Evolutionary conservation across 2,113 vertebrate species (phyloP).

Genomic region (Zosterops pallidus): DNA sequence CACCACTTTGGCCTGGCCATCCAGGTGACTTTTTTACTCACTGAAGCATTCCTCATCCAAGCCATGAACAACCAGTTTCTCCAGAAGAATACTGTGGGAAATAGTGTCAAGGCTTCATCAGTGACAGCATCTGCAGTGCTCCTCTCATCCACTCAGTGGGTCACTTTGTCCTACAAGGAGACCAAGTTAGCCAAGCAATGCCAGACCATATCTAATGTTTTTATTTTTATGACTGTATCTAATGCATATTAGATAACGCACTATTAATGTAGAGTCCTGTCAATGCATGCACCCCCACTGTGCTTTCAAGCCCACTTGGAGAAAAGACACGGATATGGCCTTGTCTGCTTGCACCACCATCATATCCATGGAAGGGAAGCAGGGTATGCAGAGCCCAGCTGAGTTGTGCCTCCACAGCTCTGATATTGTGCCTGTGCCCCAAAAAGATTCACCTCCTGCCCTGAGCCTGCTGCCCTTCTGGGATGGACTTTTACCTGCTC

Average conservation of each 20-base stretch:
- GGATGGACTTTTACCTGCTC: not conserved
- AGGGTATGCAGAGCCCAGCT: not conserved
- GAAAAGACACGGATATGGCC: not conserved
- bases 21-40: not conserved
- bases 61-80: not conserved
- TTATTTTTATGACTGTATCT: not conserved
- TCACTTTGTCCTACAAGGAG: not conserved
- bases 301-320: not conserved
- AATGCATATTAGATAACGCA: not conserved
- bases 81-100: not conserved
- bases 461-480: not conserved
- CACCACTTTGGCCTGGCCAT: not conserved
- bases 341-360: accelerated
- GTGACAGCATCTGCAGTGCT: not conserved
- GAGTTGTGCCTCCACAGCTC: accelerated
- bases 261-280: not conserved
- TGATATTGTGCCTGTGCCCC: accelerated
- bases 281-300: not conserved
- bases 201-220: not conserved
- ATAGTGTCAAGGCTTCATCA: not conserved
- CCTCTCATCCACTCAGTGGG: not conserved
- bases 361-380: not conserved
- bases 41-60: not conserved
- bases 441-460: not conserved
- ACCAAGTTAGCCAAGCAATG: not conserved